Base-by-base conservation (phyloP, 2,113 vertebrate species). In the Mormyrus lacerda region DNA sequence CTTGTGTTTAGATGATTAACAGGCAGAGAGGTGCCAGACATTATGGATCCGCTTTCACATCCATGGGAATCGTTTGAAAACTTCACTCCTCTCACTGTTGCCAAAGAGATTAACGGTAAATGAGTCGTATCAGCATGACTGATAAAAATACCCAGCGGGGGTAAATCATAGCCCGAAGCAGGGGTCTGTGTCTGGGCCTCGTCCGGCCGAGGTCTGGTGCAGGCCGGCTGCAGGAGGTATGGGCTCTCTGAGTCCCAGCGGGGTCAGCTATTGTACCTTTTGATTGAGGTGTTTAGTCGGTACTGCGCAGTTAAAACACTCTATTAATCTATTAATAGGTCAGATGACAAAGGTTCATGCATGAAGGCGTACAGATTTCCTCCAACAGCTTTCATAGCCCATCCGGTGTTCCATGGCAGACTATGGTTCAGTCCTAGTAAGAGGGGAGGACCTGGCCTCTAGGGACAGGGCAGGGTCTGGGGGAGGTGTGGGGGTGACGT, bases 381-480 rank as follows among this genome's bases (percentile, higher is more conserved):
- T 58, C 85, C 53, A 53, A 53, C 45, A 19, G 90, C 69, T 89
- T 58, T 90, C 48, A 58, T 65, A 45, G 69, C 86, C 58, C 79
- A 65, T 82, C 88, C 44, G 17, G 61, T 73, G 24, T 55, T 50
- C 91, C 79, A 89, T 85, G 87, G 61, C 65, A 88, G 55, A 9
- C 24, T 61, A 7, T 9, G 2, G 55, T 61, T n/a, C 82, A 86
- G 48, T 31, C 50, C 84, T 83, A 15, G 61, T 76, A 61, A 90
- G 82, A 87, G 50, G 24, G 24, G 55, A 61, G 24, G 55, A n/a
- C 0, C 0, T n/a, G 27, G 31, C 65, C 65, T 73, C 65, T 13
- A 5, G n/a, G 13, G 69, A 10, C 69, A 35, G 31, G 69, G 15
- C 13, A 15, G 31, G 13, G 69, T 11, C 3, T 11, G 10, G 9